phyloP scores from a whole-genome alignment of 2,797 vertebrate genomes.

The Melanotaenia parkinsoni region DNA sequence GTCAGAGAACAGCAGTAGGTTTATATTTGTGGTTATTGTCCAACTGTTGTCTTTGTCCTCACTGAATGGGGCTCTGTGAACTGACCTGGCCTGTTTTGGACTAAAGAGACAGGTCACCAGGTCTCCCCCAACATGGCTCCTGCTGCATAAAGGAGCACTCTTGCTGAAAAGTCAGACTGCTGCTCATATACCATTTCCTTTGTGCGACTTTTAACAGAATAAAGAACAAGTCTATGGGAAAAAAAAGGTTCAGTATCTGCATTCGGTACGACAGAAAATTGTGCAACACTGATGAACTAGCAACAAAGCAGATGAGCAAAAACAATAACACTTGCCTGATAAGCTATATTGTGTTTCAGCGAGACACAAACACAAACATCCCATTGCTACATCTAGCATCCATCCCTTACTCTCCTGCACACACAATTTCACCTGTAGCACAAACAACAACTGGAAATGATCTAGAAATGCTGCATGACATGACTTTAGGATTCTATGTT shows the following conservation, averaged over 20 bases:
- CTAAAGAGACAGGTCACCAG: slow-evolving; percentile 39
- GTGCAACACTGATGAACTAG: slow-evolving; percentile 43
- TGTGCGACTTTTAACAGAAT: slow-evolving; percentile 55
- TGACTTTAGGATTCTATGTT: slow-evolving; percentile 36
- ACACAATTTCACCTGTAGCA: not conserved
- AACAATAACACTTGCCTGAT: slow-evolving; percentile 52
- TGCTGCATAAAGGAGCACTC: slow-evolving; percentile 56
- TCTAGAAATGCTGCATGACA: slow-evolving; percentile 29
- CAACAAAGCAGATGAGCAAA: slow-evolving; percentile 60
- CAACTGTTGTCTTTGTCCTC: slow-evolving; percentile 37
- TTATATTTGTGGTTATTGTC: slow-evolving; percentile 23
- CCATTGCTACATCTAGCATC: slow-evolving; percentile 26
- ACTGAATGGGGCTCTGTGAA: slow-evolving; percentile 37
- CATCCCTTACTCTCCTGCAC: slow-evolving; percentile 19
- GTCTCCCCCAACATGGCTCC: slow-evolving; percentile 44
- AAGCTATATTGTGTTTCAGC: slow-evolving; percentile 57
- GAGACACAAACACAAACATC: slow-evolving; percentile 54
- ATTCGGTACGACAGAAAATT: slow-evolving; percentile 50
- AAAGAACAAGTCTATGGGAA: slow-evolving; percentile 51
- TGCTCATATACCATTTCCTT: slow-evolving; percentile 55
- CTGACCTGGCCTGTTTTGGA: slow-evolving; percentile 25
- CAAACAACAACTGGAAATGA: slow-evolving; percentile 59
- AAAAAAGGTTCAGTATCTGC: slow-evolving; percentile 54
- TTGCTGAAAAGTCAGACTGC: slow-evolving; percentile 52
- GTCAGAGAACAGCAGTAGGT: slow-evolving; percentile 2